Base-by-base conservation (phyloP, 2,888 invertebrate genomes). In the Argyresthia goedartella region DNA sequence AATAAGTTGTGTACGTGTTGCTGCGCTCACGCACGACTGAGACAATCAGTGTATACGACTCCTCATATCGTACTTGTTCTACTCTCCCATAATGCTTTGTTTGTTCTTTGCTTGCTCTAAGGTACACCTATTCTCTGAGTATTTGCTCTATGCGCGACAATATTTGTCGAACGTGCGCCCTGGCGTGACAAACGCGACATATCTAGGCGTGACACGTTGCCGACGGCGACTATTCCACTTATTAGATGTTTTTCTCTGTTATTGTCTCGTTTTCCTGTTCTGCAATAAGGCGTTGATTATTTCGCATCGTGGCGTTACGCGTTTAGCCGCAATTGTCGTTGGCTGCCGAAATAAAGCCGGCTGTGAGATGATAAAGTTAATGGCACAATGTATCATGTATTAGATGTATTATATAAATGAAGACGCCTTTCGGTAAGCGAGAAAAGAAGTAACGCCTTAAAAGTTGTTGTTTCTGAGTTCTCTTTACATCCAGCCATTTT, bases 151-250 rank as follows among this genome's bases (percentile, higher is more conserved):
- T 75, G 75, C 45, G 65, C 65, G 45, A 78, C 80, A 86, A 86
- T 86, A 86, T 86, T 85, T 86, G 85, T 71, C 59, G 85, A 84
- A 85, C 85, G 86, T 86, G 85, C 75, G 82, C 71, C 75, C 69
- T 64, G 71, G 69, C 67, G 71, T 73, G 76, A 73, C 78, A 81
- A 81, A 76, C 72, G 73, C 67, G 67, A 74, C 77, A 81, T 81
- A 81, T 79, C 76, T 71, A 85, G 71, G 76, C 81, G 73, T 67
- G 72, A 76, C 85, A 85, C 82, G 82, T 76, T 71, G 69, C 66
- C 61, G 63, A 65, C 58, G 63, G 69, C 66, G 69, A 67, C 73
- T 73, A 74, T 76, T 73, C 71, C 68, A 68, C 76, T 75, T 81
- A 81, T 82, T 80, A 81, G 79, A 70, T 73, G 73, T 78, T 74